A percentile compares a stretch with the other conserved stretches of the same genome.
phyloP scores from a whole-genome alignment of 2,797 vertebrate species.

The Garrulus glandarius region DNA sequence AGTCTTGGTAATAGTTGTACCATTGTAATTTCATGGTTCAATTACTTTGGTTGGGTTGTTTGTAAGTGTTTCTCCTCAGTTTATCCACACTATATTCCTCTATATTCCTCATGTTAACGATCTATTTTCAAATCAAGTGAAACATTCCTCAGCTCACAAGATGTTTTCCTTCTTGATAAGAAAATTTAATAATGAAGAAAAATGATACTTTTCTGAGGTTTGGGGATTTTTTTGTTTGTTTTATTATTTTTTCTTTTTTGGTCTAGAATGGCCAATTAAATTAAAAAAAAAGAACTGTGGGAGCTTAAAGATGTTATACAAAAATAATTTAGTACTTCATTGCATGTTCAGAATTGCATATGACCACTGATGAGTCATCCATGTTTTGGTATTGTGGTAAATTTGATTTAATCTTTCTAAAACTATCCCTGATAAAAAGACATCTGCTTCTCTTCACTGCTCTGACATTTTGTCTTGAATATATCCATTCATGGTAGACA shows the following conservation, averaged over 20 bases:
- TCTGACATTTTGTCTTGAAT: constrained; percentile 32
- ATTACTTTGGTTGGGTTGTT: background rate
- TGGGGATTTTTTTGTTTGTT: background rate
- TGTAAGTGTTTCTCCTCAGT: background rate
- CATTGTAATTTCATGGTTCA: background rate
- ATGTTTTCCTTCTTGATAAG: background rate
- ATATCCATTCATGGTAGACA: constrained; percentile 17
- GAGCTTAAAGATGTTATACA: background rate
- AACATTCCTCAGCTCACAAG: background rate
- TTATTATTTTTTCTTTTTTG: background rate
- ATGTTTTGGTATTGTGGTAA: background rate
- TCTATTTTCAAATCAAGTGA: background rate
- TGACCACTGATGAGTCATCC: constrained; percentile 13
- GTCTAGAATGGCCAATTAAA: background rate
- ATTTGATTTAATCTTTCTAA: constrained; percentile 21
- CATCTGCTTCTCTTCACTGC: constrained; percentile 7
- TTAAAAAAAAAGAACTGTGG: background rate
- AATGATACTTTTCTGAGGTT: background rate
- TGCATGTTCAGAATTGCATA: background rate
- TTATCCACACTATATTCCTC: background rate
- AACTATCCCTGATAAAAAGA: constrained; percentile 9
- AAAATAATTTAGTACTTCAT: background rate
- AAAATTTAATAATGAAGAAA: background rate
- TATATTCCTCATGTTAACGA: background rate
- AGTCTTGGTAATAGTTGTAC: background rate